A percentile compares a stretch with the other conserved stretches of the same genome.
These are phyloP conservation scores for Lepilemur septentrionalis DNA, from an alignment of 2,797 vertebrate genomes.

Conservation along the genomic window DNA sequence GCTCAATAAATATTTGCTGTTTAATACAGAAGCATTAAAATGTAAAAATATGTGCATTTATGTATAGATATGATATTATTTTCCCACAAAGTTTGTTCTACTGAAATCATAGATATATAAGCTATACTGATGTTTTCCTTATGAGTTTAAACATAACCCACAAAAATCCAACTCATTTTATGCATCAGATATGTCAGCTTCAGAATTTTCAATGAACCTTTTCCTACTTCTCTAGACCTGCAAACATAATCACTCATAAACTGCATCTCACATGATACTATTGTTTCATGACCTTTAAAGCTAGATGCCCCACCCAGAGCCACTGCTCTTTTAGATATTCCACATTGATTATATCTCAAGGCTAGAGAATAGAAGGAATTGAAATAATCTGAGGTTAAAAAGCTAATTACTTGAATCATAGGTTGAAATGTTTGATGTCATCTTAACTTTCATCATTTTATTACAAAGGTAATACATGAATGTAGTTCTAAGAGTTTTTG, in stretches of 20 bases:
- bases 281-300: constrained; percentile 43
- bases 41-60: background rate
- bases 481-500: background rate
- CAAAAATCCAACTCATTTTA: background rate
- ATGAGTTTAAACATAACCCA: background rate
- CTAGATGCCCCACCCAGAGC: background rate
- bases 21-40: background rate
- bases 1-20: background rate
- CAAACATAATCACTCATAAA: background rate
- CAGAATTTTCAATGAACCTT: background rate
- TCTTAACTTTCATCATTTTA: constrained; percentile 27
- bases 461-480: background rate
- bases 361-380: background rate
- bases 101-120: background rate
- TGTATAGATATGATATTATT: background rate
- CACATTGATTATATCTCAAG: background rate
- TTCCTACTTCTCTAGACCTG: background rate
- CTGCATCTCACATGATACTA: background rate
- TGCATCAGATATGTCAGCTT: background rate
- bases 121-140: background rate
- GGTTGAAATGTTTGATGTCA: background rate
- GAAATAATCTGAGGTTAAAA: constrained; percentile 20
- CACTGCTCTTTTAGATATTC: background rate
- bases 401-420: constrained; percentile 3
- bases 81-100: background rate